These are phyloP conservation scores for Drosophila bocqueti DNA, from an alignment of 1,140 invertebrate species.

Conservation along the genomic window DNA sequence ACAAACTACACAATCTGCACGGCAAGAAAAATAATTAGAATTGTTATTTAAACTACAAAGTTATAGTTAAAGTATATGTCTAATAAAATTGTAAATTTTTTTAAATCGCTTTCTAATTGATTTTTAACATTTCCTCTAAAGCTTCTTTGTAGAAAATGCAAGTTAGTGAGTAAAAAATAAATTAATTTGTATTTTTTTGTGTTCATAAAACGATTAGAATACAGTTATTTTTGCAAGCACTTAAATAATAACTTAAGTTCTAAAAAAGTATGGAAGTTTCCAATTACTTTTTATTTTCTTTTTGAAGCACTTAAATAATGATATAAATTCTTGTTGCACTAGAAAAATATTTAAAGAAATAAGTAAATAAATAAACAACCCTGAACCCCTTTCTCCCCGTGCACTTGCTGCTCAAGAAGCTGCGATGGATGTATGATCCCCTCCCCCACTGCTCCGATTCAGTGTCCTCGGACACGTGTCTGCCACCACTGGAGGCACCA, in stretches of 20 bases:
- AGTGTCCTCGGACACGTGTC: conserved; percentile 55
- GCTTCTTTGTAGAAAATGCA: background rate
- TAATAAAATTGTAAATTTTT: background rate
- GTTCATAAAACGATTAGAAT: too few species aligned
- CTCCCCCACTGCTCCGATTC: conserved; percentile 47
- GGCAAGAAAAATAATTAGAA: background rate
- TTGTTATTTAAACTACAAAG: background rate
- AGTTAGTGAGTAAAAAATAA: background rate
- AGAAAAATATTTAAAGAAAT: background rate
- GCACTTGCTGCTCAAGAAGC: conserved; percentile 4
- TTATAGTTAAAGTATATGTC: background rate
- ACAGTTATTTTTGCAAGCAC: too few species aligned
- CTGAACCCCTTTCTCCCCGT: conserved; percentile 7
- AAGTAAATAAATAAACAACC: too few species aligned
- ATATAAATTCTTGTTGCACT: too few species aligned
- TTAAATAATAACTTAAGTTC: too few species aligned
- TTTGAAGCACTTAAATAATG: too few species aligned
- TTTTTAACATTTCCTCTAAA: background rate
- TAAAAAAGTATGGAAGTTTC: too few species aligned
- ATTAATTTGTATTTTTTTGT: background rate
- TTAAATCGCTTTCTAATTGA: background rate
- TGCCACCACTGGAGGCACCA: conserved; percentile 8
- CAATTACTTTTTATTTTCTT: too few species aligned
- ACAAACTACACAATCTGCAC: conserved; percentile 27
- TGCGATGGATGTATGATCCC: conserved; percentile 24